phyloP scores from a whole-genome alignment of 2,797 vertebrate genomes.

The Danio kyathit region DNA sequence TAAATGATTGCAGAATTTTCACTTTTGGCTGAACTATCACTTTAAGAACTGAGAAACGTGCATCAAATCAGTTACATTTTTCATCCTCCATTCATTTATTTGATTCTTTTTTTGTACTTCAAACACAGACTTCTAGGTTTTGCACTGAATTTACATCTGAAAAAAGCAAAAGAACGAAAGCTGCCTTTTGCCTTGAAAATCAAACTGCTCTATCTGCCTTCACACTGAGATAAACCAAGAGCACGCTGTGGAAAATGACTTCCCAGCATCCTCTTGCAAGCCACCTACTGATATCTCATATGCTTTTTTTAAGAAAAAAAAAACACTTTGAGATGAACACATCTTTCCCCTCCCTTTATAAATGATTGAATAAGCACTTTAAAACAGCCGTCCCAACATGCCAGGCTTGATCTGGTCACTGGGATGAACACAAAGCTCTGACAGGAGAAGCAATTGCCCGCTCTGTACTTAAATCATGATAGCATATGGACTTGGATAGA shows the following conservation, averaged over 20 bases:
- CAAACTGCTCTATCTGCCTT: constrained; percentile 48
- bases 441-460: constrained; percentile 18
- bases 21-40: no score
- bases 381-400: constrained; percentile 37
- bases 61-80: neutral
- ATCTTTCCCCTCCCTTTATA: constrained; percentile 37
- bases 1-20: no score
- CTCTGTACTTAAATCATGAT: neutral
- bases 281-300: constrained; percentile 59
- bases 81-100: neutral
- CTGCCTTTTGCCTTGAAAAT: constrained; percentile 52
- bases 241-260: constrained; percentile 61
- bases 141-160: neutral
- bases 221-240: constrained; percentile 61
- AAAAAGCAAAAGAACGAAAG: constrained; percentile 38
- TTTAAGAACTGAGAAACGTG: no score
- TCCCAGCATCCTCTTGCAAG: constrained; percentile 48
- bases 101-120: neutral
- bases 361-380: constrained; percentile 58
- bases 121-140: neutral
- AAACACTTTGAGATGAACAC: constrained; percentile 35
- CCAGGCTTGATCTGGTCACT: constrained; percentile 49
- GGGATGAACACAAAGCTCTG: constrained; percentile 37
- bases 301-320: constrained; percentile 24
- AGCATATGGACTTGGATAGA: neutral